Percentiles rank a stretch among this genome's conserved stretches.
Evolutionary conservation across 1,140 invertebrate species (phyloP).

Genomic region (Neodiprion fabricii): DNA sequence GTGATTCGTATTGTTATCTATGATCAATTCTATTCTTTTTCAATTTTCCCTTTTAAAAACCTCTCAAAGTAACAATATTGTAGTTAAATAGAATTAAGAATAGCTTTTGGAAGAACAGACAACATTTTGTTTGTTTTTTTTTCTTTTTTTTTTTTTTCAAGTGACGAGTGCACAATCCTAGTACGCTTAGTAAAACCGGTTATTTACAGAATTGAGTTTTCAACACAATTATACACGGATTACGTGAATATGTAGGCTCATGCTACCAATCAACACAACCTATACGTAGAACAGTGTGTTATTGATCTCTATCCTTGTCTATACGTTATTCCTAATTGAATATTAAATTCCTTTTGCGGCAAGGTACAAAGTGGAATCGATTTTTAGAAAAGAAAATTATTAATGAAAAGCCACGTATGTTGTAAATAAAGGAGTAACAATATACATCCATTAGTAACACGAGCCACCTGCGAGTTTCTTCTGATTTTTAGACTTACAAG

Average conservation of each 20-base stretch:
- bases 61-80: slow-evolving; percentile 3
- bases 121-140: slow-evolving; percentile 6
- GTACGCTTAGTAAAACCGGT: background rate
- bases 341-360: background rate
- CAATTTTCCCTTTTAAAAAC: slow-evolving; percentile 4
- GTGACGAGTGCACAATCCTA: background rate
- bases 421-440: no score
- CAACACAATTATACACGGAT: background rate
- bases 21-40: background rate
- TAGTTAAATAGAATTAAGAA: slow-evolving; percentile 8
- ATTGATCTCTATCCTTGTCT: background rate
- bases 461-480: background rate
- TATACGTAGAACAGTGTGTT: no score
- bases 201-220: background rate
- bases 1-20: background rate
- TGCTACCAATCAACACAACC: background rate
- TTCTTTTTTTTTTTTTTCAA: background rate
- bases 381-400: no score
- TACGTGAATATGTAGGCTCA: background rate
- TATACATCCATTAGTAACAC: background rate
- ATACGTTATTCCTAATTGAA: background rate
- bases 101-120: slow-evolving; percentile 16
- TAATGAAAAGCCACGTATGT: no score
- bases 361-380: no score
- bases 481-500: background rate